Conservation (phyloP, 1,140 invertebrate species). For the Wasmannia auropunctata region DNA sequence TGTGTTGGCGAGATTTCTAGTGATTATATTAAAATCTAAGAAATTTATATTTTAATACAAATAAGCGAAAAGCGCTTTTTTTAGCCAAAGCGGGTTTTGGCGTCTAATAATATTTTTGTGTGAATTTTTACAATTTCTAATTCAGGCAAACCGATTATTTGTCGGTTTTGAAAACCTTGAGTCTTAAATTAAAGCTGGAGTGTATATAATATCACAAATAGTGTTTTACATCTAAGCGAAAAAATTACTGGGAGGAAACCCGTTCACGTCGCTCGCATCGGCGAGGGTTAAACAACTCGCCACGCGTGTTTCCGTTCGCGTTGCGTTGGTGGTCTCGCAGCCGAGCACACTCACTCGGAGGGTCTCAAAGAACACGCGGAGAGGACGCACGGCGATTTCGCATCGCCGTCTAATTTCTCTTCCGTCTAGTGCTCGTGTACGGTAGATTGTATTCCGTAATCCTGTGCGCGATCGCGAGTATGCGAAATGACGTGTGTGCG, state of each 20-base stretch:
- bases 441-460: constrained; percentile 31
- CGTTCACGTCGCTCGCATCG: too few species aligned
- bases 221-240: not conserved
- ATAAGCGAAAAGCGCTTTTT: too few species aligned
- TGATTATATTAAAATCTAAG: too few species aligned
- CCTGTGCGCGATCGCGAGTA: constrained; percentile 33
- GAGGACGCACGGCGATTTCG: constrained; percentile 46
- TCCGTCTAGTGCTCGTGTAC: constrained; percentile 58
- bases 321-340: constrained; percentile 3
- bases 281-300: not conserved
- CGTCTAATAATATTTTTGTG: too few species aligned
- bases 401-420: constrained; percentile 63
- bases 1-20: too few species aligned
- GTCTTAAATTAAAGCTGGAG: too few species aligned
- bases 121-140: too few species aligned
- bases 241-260: not conserved
- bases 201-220: too few species aligned
- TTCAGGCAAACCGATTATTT: too few species aligned
- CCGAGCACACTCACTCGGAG: not conserved
- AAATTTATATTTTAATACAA: too few species aligned
- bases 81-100: too few species aligned
- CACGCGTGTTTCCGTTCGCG: not conserved
- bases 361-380: not conserved
- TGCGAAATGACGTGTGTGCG: constrained; percentile 47
- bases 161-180: too few species aligned